Evolutionary conservation across 1,140 invertebrate species (phyloP), one percentile per base, ranked within the genome.

Genomic region (Micrasema minimum): DNA sequence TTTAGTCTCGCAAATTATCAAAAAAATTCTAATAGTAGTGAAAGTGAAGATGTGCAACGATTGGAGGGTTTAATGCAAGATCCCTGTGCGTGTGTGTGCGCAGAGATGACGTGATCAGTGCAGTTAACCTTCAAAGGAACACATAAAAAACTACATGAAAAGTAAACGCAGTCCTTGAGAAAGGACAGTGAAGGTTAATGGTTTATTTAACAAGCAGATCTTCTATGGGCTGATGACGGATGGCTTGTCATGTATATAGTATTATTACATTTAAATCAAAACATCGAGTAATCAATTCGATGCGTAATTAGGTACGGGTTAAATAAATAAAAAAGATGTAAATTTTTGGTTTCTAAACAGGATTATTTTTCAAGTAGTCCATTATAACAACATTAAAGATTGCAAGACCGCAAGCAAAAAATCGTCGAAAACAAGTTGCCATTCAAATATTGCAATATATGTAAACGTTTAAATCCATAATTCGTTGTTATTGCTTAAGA

Each of bases 151-250:
- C 14, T 11, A 41, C 2, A 20, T 18, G 35, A 41, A 38, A 35
- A 59, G 55, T 59, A 59, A 59, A 59, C 37, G 16, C 35, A 20
- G 55, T 59, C 55, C 55, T 59, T 59, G 55, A 23, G 55, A 59
- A 59, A 59, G 55, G 55, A 59, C 55, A 22, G 55, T 35, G 55
- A 59, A 59, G 55, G 55, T 59, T 43, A 59, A 59, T 59, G 55
- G 55, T 59, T 59, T 59, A 59, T 59, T 59, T 59, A 59, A 16
- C 20, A 38, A 59, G 16, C 55, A 59, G 55, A 16, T 18, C 16
- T 20, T 59, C 16, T 35, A 38, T 48, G 16, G 20, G 1, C 20
- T 48, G 6, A 48, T 48, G 46, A 48, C 46, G 46, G 18, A 48
- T 48, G n/a, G 11, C 20, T 20, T 18, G 11, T 48, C 18, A 20